Conservation (phyloP, 1,140 invertebrate genomes). For the Gryllus bimaculatus region DNA sequence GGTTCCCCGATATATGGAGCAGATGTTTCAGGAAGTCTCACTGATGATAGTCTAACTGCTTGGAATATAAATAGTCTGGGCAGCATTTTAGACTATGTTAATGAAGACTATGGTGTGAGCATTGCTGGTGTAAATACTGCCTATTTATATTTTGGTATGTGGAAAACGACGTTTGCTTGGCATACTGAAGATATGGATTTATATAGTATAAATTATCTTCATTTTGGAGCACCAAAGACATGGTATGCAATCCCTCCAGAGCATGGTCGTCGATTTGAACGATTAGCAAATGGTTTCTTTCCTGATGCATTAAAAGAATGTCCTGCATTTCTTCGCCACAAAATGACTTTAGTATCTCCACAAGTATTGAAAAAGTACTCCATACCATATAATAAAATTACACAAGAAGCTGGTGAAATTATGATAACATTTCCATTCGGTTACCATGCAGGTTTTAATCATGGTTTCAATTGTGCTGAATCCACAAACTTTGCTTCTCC, state of each 20-base stretch:
- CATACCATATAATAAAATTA: slow-evolving; percentile 87
- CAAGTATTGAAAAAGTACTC: slow-evolving; percentile 86
- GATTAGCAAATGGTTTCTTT: slow-evolving; percentile 86
- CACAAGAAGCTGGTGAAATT: slow-evolving; percentile 57
- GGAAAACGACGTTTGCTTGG: slow-evolving; percentile 99
- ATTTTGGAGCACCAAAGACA: slow-evolving; percentile 91
- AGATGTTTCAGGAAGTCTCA: slow-evolving; percentile 91
- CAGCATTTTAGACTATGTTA: slow-evolving; percentile 89
- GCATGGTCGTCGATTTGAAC: slow-evolving; percentile 83
- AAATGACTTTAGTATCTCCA: slow-evolving; percentile 95
- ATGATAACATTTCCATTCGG: slow-evolving; percentile 65
- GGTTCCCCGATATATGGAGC: slow-evolving; percentile 89
- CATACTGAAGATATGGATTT: slow-evolving; percentile 99
- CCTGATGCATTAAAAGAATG: slow-evolving; percentile 76
- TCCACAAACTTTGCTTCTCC: slow-evolving; percentile 97
- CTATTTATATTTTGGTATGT: slow-evolving; percentile 99
- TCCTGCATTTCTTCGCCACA: slow-evolving; percentile 90
- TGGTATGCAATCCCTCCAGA: slow-evolving; percentile 95
- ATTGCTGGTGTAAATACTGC: slow-evolving; percentile 98
- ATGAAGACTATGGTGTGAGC: slow-evolving; percentile 89
- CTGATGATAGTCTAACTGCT: slow-evolving; percentile 74
- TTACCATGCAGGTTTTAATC: slow-evolving; percentile 83
- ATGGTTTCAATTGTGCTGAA: slow-evolving; percentile 98
- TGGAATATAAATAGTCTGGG: slow-evolving; percentile 95
- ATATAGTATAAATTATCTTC: slow-evolving; percentile 97